A percentile compares a stretch with the other conserved stretches of the same genome.
phyloP scores from a whole-genome alignment of 1,140 invertebrate species.

The Heliconius hewitsoni region DNA sequence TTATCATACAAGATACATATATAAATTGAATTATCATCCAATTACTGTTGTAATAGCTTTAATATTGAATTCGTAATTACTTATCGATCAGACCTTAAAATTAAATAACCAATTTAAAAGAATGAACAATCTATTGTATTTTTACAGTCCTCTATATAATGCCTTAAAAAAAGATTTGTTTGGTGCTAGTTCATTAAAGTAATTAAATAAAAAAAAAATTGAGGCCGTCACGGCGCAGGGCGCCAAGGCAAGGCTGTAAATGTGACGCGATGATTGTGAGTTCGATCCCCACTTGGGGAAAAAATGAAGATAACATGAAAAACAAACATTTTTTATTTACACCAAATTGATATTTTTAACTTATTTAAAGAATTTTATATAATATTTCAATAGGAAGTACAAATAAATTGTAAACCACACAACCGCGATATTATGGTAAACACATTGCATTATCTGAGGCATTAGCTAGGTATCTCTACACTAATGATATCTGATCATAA shows the following conservation, averaged over 20 bases:
- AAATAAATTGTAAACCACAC: conserved; percentile 24
- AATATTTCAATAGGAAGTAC: neutral
- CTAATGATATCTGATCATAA: conserved; percentile 24
- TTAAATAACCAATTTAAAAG: neutral
- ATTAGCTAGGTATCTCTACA: conserved; percentile 22
- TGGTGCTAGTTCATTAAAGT: no score
- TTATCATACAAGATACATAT: neutral
- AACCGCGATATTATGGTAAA: conserved; percentile 21
- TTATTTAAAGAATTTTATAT: neutral
- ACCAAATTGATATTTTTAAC: neutral
- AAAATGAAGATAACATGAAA: no score
- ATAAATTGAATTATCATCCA: neutral
- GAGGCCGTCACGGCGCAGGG: no score
- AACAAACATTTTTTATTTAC: no score
- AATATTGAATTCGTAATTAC: neutral
- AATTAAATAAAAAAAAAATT: no score
- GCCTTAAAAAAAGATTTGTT: neutral
- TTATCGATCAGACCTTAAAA: neutral
- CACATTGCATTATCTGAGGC: conserved; percentile 27
- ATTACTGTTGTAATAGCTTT: conserved; percentile 5
- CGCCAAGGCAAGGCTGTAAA: no score
- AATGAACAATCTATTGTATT: neutral
- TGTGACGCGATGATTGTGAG: no score
- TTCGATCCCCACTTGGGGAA: no score
- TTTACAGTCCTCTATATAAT: neutral